Evolutionary conservation across 2,888 invertebrate species (phyloP), one percentile per base, ranked within the genome.

Genomic region (Saturnia pavonia): DNA sequence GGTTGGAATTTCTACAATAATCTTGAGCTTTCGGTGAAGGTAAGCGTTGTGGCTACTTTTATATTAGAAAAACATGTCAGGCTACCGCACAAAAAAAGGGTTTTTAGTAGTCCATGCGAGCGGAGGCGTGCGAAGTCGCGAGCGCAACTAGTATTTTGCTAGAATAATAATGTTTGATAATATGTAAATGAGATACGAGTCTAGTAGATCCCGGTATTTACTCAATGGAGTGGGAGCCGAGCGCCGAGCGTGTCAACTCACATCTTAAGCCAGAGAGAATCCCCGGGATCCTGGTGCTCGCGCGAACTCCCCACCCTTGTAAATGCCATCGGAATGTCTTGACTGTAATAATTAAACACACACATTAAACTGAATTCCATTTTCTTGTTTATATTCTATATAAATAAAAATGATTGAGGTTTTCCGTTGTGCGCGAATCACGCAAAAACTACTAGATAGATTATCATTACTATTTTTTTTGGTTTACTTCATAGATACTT

Each of bases 371-470:
- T 27, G 57, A 27, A 60, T 14, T 14, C 4, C 6, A 14, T 60
- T 60, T 27, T 27, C 57, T 60, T 60, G 25, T 60, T 60, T 60
- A 60, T 34, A n/a, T 54, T 54, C 22, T 22, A 57, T 57, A 54
- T 14, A n/a, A n/a, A n/a, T n/a, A n/a, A n/a, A n/a, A n/a, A n/a
- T n/a, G n/a, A n/a, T n/a, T n/a, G n/a, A n/a, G n/a, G n/a, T n/a
- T n/a, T n/a, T n/a, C n/a, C n/a, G n/a, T n/a, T n/a, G n/a, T n/a
- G n/a, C n/a, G n/a, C n/a, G n/a, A n/a, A n/a, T n/a, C n/a, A n/a
- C n/a, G n/a, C n/a, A n/a, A n/a, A n/a, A n/a, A n/a, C n/a, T n/a
- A n/a, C n/a, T n/a, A n/a, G n/a, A n/a, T n/a, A n/a, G n/a, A n/a
- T n/a, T n/a, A n/a, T n/a, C n/a, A n/a, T n/a, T n/a, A n/a, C n/a